These are phyloP conservation scores for Punctoribates punctum DNA, from an alignment of 2,888 invertebrate species.

Conservation along the genomic window DNA sequence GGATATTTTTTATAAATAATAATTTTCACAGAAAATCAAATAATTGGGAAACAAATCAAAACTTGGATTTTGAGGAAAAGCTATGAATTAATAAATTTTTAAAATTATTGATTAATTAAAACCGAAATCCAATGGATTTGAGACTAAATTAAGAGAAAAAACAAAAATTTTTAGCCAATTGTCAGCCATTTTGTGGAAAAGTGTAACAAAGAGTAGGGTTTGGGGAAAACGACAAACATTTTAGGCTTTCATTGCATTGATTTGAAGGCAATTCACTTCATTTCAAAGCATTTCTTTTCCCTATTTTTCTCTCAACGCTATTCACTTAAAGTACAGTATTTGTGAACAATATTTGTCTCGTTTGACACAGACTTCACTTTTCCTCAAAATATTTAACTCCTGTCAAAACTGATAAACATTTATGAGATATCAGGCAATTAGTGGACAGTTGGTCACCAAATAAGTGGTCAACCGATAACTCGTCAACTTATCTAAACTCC, in stretches of 20 bases:
- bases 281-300: background rate
- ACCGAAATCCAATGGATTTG: background rate
- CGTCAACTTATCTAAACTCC: too few relatives aligned
- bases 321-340: too few relatives aligned
- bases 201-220: constrained; percentile 31
- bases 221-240: constrained; percentile 6
- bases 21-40: too few relatives aligned
- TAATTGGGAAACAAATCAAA: background rate
- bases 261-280: background rate
- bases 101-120: background rate
- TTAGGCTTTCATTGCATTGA: background rate
- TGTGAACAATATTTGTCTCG: too few relatives aligned
- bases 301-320: background rate
- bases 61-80: background rate
- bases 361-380: too few relatives aligned
- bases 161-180: constrained; percentile 1
- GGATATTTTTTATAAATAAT: too few relatives aligned
- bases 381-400: too few relatives aligned
- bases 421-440: too few relatives aligned
- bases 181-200: constrained; percentile 29
- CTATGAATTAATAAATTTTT: background rate
- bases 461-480: too few relatives aligned
- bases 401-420: too few relatives aligned
- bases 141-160: background rate
- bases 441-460: too few relatives aligned